These are phyloP conservation scores for Drosophila nebulosa DNA, from an alignment of 1,140 invertebrate species.

Conservation along the genomic window DNA sequence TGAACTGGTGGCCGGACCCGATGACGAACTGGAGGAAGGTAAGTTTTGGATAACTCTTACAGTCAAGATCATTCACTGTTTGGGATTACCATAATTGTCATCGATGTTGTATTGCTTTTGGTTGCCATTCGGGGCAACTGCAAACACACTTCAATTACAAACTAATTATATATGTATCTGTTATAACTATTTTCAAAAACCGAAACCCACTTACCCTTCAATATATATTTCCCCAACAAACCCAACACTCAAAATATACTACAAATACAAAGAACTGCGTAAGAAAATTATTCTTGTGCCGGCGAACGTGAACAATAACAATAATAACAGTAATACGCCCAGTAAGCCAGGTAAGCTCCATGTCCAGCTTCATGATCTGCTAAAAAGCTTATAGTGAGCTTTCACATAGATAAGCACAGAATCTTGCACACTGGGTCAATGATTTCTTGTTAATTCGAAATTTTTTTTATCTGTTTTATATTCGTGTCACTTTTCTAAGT, in stretches of 20 bases:
- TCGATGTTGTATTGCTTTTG: constrained; percentile 59
- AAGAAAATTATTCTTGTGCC: constrained; percentile 79
- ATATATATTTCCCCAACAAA: constrained; percentile 24
- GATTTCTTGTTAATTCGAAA: background rate
- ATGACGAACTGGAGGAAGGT: constrained; percentile 98
- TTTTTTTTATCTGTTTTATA: background rate
- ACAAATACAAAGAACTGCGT: constrained; percentile 55
- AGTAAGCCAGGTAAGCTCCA: constrained; percentile 77
- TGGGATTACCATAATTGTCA: constrained; percentile 24
- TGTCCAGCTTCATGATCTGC: constrained; percentile 39
- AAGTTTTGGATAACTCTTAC: constrained; percentile 39
- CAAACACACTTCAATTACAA: constrained; percentile 38
- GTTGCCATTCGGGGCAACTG: constrained; percentile 38
- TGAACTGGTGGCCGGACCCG: constrained; percentile 97
- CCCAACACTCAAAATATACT: constrained; percentile 8
- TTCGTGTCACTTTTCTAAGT: background rate
- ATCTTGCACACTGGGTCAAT: background rate
- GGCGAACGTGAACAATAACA: constrained; percentile 70
- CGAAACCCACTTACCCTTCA: constrained; percentile 27
- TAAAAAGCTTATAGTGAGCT: background rate
- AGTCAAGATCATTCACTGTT: background rate
- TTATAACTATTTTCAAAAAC: constrained; percentile 66
- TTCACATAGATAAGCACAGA: background rate
- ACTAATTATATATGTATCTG: constrained; percentile 46
- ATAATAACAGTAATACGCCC: constrained; percentile 75